These are phyloP conservation scores for Plebejus anna DNA, from an alignment of 2,888 invertebrate species.

Conservation along the genomic window DNA sequence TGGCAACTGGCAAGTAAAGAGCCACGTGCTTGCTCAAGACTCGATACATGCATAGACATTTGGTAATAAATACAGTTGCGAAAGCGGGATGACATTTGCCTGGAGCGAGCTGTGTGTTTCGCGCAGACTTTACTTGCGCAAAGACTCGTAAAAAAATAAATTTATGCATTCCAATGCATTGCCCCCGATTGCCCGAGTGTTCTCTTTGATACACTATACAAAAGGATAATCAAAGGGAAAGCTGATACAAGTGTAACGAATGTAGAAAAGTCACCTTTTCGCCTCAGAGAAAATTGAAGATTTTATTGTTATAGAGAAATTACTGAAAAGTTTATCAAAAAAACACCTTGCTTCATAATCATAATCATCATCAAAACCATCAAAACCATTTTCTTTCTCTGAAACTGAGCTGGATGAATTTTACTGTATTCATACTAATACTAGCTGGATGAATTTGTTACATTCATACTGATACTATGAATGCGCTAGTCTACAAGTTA, in stretches of 20 bases:
- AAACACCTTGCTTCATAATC: no score
- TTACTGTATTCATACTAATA: not conserved
- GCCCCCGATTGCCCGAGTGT: not conserved
- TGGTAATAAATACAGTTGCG: constrained; percentile 65
- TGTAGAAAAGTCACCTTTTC: not conserved
- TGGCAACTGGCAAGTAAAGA: not conserved
- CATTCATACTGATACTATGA: not conserved
- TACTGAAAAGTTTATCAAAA: no score
- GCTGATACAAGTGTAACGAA: not conserved
- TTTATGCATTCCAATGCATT: constrained; percentile 21
- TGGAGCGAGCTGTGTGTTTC: constrained; percentile 43
- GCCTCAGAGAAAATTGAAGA: no score
- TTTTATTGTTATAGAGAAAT: no score
- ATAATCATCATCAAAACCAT: no score
- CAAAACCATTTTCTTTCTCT: not conserved
- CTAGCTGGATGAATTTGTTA: not conserved
- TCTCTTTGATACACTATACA: not conserved
- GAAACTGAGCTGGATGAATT: not conserved
- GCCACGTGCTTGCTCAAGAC: constrained; percentile 1
- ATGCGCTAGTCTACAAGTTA: not conserved
- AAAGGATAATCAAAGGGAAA: not conserved
- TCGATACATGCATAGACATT: constrained; percentile 48
- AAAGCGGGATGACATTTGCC: constrained; percentile 71
- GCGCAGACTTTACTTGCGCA: constrained; percentile 32
- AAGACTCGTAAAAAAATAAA: constrained; percentile 34